Evolutionary conservation across 1,140 invertebrate genomes (phyloP).

Genomic region (Triops cancriformis): DNA sequence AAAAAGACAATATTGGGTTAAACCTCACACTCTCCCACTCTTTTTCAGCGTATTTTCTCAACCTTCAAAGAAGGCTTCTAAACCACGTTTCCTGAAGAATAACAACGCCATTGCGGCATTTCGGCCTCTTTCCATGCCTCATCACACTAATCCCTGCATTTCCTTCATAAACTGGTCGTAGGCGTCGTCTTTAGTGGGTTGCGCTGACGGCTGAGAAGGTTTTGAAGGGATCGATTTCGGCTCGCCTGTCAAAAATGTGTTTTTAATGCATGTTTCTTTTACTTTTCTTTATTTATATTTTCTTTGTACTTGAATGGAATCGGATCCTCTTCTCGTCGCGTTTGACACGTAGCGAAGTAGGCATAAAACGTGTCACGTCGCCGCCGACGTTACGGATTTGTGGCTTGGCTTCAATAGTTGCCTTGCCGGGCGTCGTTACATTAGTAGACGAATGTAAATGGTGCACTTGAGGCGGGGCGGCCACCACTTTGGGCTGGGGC

Average conservation of each 20-base stretch:
- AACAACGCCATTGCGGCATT: not conserved
- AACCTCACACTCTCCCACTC: not conserved
- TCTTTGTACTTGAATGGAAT: conserved; percentile 32
- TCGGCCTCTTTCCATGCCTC: not conserved
- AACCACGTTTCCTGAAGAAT: not conserved
- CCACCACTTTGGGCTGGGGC: conserved; percentile 22
- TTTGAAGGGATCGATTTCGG: conserved; percentile 34
- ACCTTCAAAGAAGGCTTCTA: not conserved
- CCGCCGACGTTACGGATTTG: conserved; percentile 88
- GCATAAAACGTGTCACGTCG: conserved; percentile 90
- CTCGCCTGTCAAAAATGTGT: conserved; percentile 26
- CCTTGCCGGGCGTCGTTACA: conserved; percentile 48
- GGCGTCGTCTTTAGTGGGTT: conserved; percentile 87
- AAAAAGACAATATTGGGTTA: not conserved
- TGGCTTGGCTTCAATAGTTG: conserved; percentile 86
- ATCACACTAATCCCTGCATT: conserved; percentile 82
- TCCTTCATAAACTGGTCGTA: conserved; percentile 98
- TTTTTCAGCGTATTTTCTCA: not conserved
- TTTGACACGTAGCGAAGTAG: conserved; percentile 81
- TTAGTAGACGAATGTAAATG: not conserved
- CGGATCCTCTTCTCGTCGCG: conserved; percentile 45
- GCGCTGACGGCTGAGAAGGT: conserved; percentile 35
- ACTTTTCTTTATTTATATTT: conserved; percentile 29
- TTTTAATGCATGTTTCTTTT: not conserved
- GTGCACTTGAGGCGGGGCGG: conserved; percentile 27